These are phyloP conservation scores for Bombus huntii DNA, from an alignment of 1,140 invertebrate species.

Conservation along the genomic window DNA sequence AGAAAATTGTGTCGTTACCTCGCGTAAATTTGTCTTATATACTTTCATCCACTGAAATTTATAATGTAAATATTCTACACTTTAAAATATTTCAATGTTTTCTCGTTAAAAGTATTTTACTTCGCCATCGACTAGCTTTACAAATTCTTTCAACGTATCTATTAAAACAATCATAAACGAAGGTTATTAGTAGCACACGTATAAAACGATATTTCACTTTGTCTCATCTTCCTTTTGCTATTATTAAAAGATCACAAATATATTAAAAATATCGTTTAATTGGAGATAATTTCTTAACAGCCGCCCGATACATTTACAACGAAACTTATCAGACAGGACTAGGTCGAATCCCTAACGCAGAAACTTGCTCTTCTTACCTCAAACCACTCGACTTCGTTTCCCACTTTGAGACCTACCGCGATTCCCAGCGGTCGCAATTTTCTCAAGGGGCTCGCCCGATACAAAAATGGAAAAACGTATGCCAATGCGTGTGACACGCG, in stretches of 20 bases:
- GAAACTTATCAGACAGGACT: not conserved
- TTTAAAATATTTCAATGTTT: no score
- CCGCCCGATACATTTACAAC: not conserved
- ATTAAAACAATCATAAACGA: not conserved
- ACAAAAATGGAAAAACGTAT: not conserved
- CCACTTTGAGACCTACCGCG: no score
- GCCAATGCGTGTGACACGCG: not conserved
- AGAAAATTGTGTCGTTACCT: not conserved
- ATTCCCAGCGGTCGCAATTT: not conserved
- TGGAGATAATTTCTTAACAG: not conserved
- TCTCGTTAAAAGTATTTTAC: no score
- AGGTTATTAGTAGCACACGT: not conserved
- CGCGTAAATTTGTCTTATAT: not conserved
- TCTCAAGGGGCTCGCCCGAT: no score
- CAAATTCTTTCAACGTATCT: no score
- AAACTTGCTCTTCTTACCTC: not conserved
- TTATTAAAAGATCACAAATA: no score
- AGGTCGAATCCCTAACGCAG: not conserved
- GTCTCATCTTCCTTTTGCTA: not conserved
- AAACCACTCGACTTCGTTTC: not conserved
- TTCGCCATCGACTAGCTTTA: no score
- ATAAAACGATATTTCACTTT: not conserved
- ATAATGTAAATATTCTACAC: no score
- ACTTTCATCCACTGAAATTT: not conserved
- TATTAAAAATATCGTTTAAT: not conserved